phyloP scores from a whole-genome alignment of 2,888 invertebrate species.

The Lordiphosa andalusiaca region DNA sequence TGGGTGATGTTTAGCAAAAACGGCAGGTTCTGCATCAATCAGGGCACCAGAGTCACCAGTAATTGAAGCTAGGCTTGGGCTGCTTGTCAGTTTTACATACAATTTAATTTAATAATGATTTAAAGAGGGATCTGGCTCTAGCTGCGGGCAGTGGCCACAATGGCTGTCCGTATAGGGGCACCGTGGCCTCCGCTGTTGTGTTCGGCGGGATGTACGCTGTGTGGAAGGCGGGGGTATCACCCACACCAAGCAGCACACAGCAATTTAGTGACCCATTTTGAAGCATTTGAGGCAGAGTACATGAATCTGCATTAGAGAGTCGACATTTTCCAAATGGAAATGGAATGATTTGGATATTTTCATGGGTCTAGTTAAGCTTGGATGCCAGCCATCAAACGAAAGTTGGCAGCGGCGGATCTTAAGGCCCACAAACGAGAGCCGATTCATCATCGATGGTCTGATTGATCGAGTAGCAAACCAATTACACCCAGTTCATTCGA shows the following conservation, averaged over 20 bases:
- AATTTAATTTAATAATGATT: conserved; percentile 74
- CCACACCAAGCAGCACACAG: conserved; percentile 5
- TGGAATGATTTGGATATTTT: no score
- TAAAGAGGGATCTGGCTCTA: conserved; percentile 52
- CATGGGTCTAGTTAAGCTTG: no score
- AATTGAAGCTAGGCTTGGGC: conserved; percentile 41
- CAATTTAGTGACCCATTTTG: conserved; percentile 15
- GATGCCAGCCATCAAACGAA: no score
- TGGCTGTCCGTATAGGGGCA: conserved; percentile 5
- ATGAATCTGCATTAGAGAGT: conserved; percentile 1
- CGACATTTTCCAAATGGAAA: background rate
- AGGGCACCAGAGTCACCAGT: conserved; percentile 38
- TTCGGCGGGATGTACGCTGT: no score
- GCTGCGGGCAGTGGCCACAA: conserved; percentile 16
- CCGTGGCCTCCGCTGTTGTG: background rate
- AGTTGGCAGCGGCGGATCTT: no score
- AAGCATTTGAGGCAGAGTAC: conserved; percentile 4
- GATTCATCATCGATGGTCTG: no score
- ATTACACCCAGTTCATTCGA: no score
- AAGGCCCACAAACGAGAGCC: no score
- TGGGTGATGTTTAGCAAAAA: conserved; percentile 12
- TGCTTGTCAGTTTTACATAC: conserved; percentile 54
- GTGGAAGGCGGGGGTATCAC: background rate
- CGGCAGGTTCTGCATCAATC: conserved; percentile 37
- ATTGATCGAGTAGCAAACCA: no score